Evolutionary conservation across 2,113 vertebrate species (phyloP).

Genomic region (Albula goreensis): DNA sequence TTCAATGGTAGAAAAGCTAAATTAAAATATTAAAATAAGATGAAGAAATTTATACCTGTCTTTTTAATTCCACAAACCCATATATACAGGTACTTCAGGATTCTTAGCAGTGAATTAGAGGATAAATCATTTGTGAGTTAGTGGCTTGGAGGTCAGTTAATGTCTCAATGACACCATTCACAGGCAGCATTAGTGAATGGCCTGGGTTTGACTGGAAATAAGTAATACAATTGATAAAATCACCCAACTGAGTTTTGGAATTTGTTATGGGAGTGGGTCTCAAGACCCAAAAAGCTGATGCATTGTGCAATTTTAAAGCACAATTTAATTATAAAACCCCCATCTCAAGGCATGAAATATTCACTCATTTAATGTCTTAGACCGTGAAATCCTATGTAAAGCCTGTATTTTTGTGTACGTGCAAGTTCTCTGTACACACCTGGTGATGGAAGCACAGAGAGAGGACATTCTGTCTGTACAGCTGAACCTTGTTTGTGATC

Average conservation of each 20-base stretch:
- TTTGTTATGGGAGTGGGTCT: no score
- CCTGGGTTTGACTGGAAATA: no score
- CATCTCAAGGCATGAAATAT: constrained; percentile 9
- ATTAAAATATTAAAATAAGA: background rate
- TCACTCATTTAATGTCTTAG: background rate
- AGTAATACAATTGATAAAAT: no score
- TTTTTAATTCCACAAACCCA: background rate
- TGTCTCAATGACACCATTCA: no score
- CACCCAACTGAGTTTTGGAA: no score
- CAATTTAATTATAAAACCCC: background rate
- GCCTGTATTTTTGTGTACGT: background rate
- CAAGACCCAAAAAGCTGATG: background rate
- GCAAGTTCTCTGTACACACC: background rate
- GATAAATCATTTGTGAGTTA: no score
- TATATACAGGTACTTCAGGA: background rate
- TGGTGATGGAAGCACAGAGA: background rate
- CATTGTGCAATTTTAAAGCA: background rate
- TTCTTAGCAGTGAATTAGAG: background rate
- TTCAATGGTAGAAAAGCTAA: background rate
- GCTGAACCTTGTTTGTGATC: background rate
- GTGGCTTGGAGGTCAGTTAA: no score
- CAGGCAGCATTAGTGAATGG: no score
- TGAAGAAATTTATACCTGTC: no score
- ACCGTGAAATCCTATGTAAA: background rate
- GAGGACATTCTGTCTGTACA: background rate